Conservation (phyloP, 2,888 invertebrate genomes). For the Stegophylla sp. region DNA sequence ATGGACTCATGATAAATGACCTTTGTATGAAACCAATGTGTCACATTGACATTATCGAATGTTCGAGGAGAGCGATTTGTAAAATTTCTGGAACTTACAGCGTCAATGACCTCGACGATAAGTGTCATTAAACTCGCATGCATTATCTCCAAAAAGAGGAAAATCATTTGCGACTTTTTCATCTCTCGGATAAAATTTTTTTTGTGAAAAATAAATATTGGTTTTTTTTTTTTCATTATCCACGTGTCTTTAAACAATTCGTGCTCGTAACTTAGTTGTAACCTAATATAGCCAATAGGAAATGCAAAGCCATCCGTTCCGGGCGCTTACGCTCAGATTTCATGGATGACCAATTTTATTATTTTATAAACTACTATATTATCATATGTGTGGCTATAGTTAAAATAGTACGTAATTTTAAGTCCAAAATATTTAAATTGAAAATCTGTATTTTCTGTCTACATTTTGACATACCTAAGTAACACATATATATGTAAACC, state of each 20-base stretch:
- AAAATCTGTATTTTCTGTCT: neutral
- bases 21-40: slow-evolving; percentile 46
- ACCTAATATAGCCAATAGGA: too few relatives aligned
- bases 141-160: slow-evolving; percentile 22
- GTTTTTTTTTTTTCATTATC: neutral
- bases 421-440: slow-evolving; percentile 42
- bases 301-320: slow-evolving; percentile 46
- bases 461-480: neutral
- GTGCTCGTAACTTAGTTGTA: slow-evolving; percentile 15
- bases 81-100: slow-evolving; percentile 43
- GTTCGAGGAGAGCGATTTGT: slow-evolving; percentile 41
- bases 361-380: neutral
- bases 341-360: slow-evolving; percentile 24
- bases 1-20: slow-evolving; percentile 20
- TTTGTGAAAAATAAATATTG: neutral
- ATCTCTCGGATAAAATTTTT: neutral
- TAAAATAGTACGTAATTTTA: neutral
- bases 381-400: neutral
- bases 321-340: slow-evolving; percentile 31
- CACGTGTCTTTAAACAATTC: slow-evolving; percentile 23
- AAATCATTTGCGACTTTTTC: slow-evolving; percentile 1
- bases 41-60: slow-evolving; percentile 32
- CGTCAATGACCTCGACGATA: slow-evolving; percentile 50
- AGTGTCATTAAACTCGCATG: slow-evolving; percentile 52
- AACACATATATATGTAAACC: neutral